These are phyloP conservation scores for Sebastes schlegelii DNA, from an alignment of 2,113 vertebrate species.

Conservation along the genomic window DNA sequence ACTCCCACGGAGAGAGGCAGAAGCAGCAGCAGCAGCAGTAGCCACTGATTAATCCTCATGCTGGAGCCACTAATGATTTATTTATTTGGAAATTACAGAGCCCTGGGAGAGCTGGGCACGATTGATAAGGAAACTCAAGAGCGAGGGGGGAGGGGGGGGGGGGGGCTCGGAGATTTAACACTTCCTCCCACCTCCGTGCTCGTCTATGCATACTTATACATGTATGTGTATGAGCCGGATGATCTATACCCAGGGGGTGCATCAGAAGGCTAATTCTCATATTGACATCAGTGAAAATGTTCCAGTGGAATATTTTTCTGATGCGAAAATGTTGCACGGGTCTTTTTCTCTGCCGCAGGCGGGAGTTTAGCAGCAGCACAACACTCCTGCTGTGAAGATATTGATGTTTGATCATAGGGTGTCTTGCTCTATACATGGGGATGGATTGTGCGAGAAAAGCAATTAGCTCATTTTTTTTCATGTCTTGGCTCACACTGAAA, in stretches of 20 bases:
- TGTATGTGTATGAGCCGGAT: slow-evolving; percentile 13
- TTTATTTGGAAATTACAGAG: slow-evolving; percentile 80
- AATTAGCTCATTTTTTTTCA: slow-evolving; percentile 48
- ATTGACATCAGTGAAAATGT: slow-evolving; percentile 40
- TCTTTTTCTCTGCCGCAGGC: slow-evolving; percentile 50
- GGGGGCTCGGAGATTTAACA: slow-evolving; percentile 30
- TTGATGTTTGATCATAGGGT: slow-evolving; percentile 71
- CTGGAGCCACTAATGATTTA: slow-evolving; percentile 77
- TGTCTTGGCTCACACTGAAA: slow-evolving; percentile 27
- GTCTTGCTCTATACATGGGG: slow-evolving; percentile 47
- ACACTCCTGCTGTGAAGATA: slow-evolving; percentile 57
- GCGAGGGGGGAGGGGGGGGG: slow-evolving; percentile 26
- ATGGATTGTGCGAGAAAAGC: slow-evolving; percentile 41
- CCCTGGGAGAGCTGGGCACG: slow-evolving; percentile 66
- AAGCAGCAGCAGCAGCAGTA: slow-evolving; percentile 52
- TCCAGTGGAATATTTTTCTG: slow-evolving; percentile 36
- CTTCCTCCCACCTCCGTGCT: slow-evolving; percentile 38
- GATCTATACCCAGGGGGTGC: slow-evolving; percentile 28
- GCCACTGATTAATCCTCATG: slow-evolving; percentile 74
- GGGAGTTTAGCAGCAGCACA: slow-evolving; percentile 21
- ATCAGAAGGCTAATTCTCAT: slow-evolving; percentile 58
- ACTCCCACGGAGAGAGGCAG: slow-evolving; percentile 51
- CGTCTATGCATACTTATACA: slow-evolving; percentile 8
- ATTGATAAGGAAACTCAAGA: slow-evolving; percentile 72
- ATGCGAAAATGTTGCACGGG: slow-evolving; percentile 20